A percentile compares a stretch with the other conserved stretches of the same genome.
Conservation (phyloP, 2,888 invertebrate genomes). For the Oscheius myriophilus region DNA sequence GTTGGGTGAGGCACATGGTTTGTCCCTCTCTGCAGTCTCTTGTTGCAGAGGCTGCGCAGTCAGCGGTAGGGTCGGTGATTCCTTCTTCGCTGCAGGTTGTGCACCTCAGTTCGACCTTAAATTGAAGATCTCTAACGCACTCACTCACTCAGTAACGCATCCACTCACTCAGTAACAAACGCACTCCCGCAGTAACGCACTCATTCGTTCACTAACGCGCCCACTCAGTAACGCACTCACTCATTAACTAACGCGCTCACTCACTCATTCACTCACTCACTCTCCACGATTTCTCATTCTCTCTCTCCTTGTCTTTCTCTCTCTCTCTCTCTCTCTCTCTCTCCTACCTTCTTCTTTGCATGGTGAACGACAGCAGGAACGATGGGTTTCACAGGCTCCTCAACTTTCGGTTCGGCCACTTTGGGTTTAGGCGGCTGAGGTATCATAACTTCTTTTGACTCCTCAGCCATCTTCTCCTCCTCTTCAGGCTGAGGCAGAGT, state of each 20-base stretch:
- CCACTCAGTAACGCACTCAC: too few relatives aligned
- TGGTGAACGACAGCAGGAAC: conserved; percentile 11
- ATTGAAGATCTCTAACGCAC: not conserved
- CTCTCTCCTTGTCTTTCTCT: too few relatives aligned
- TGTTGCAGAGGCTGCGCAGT: conserved; percentile 38
- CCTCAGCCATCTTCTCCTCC: not conserved
- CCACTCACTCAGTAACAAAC: too few relatives aligned
- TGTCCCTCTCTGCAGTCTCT: conserved; percentile 39
- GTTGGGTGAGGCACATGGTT: conserved; percentile 58
- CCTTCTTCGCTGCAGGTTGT: conserved; percentile 43
- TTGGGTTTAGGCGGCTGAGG: conserved; percentile 1
- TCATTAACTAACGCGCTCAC: too few relatives aligned
- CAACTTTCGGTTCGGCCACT: conserved; percentile 5
- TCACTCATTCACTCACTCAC: too few relatives aligned
- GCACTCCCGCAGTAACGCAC: too few relatives aligned
- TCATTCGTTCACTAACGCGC: too few relatives aligned
- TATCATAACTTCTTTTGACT: conserved; percentile 2
- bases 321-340: too few relatives aligned
- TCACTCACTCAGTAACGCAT: too few relatives aligned
- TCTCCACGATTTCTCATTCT: too few relatives aligned
- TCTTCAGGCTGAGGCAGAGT: not conserved
- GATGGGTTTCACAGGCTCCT: conserved; percentile 12
- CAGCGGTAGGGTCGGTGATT: conserved; percentile 54
- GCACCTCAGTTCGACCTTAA: conserved; percentile 34
- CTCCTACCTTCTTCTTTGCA: conserved; percentile 13